Evolutionary conservation across 2,797 vertebrate species (phyloP), one percentile per base, ranked within the genome.

Genomic region (Tolypeutes matacus): DNA sequence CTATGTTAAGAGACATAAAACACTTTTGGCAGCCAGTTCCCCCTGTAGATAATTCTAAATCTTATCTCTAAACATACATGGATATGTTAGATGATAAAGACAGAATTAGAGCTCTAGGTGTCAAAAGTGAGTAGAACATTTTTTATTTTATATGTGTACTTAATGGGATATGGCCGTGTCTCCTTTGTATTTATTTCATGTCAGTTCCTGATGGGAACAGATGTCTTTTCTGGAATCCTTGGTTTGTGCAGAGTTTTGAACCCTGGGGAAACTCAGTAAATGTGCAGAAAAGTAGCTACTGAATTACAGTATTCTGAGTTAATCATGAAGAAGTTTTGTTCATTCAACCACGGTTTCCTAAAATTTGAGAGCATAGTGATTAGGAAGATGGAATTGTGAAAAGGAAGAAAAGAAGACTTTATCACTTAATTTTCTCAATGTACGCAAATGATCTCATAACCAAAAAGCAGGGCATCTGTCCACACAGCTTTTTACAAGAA

Each of bases 1-100:
- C 78, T 95, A 60, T 80, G 80, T 69, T 96, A 88, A 93, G 87
- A 86, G 76, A 84, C n/a, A 85, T 11, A 77, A 92, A 94, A 91
- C 89, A 83, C 34, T 82, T n/a, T 87, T 73, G 67, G 67, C 85
- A 75, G 78, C 27, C 81, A 78, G 4, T 25, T 36, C 72, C 53
- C 76, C 70, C 53, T 76, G 62, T 69, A 60, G 65, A 62, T 90
- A 94, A 87, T 29, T 95, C 86, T 95, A 95, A 51, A 91, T 36
- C n/a, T 60, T 36, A 76, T 83, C 92, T 85, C 92, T 95, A 92
- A 84, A 90, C 73, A 90, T n/a, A 60, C n/a, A 76, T 92, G 81
- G 10, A 58, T 76, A 20, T 92, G 70, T 93, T 88, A 75, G 64
- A 75, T 86, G 70, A 86, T 81, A 93, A 85, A 56, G 80, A 77